These are phyloP conservation scores for Zaprionus ghesquierei DNA, from an alignment of 1,140 invertebrate species.

Conservation along the genomic window DNA sequence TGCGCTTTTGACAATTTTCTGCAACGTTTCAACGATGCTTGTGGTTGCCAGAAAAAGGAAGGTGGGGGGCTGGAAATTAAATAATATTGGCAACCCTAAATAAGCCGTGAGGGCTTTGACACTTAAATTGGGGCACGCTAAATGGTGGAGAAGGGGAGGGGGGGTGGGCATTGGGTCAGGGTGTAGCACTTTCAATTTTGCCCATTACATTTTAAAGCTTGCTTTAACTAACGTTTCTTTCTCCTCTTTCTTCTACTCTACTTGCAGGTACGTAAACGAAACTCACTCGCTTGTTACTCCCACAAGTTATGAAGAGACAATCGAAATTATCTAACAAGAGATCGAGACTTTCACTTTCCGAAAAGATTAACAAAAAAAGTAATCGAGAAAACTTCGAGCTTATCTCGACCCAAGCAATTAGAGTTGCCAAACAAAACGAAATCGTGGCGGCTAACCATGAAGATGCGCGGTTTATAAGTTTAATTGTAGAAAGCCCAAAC, in stretches of 20 bases:
- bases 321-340: conserved; percentile 24
- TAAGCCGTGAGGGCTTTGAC: conserved; percentile 56
- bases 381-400: not conserved
- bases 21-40: conserved; percentile 65
- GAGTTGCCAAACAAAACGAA: conserved; percentile 18
- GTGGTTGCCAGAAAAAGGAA: not conserved
- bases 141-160: conserved; percentile 18
- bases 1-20: conserved; percentile 63
- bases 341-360: conserved; percentile 39
- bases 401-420: conserved; percentile 34
- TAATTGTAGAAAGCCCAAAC: conserved; percentile 67
- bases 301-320: conserved; percentile 10
- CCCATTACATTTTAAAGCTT: not conserved
- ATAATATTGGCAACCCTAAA: conserved; percentile 71
- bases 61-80: conserved; percentile 50
- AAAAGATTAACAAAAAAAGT: too few species aligned
- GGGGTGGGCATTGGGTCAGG: not conserved
- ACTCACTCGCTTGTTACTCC: not conserved
- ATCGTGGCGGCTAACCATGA: conserved; percentile 15
- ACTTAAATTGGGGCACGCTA: conserved; percentile 45
- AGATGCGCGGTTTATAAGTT: conserved; percentile 50
- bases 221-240: not conserved
- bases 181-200: not conserved
- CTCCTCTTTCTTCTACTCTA: not conserved
- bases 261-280: conserved; percentile 33